Base-by-base conservation (phyloP, 1,140 invertebrate species). In the Trichonephila clavata region DNA sequence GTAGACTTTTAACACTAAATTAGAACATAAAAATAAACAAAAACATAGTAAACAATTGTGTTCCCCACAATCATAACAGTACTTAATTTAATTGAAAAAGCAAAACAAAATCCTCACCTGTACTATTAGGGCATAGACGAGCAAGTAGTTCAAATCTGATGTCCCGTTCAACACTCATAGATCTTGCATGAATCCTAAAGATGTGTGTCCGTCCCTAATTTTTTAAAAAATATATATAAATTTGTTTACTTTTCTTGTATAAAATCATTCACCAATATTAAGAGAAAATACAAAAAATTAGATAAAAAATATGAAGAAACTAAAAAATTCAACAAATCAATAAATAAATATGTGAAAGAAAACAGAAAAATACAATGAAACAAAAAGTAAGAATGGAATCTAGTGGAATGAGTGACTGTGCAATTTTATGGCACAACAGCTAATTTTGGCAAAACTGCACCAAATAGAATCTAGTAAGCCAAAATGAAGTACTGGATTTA, bases 111-210 rank as follows among this genome's bases (percentile, higher is more conserved):
- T 84, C 10, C 8, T 50, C 96, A 97, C 97, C 99, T 43, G 99
- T 99, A 90, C 98, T 99, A 95, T 99, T 99, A 0, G 99, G 99
- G 95, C 99, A 99, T 0, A 99, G 96, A 94, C 99, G 97, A 5
- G 99, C 99, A 10, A 99, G 96, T 80, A 99, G 96, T 96, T 99
- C 99, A 95, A 99, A 99, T 95, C 99, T 97, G 95, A 99, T 99
- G 95, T 99, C 99, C 93, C 99, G 97, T 95, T 99, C 99, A 20
- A 99, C 99, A 95, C 98, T 99, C 99, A 99, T 99, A 13, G 99
- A 99, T 39, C 99, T 97, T 5, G 99, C 99, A 96, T 99, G 99
- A 95, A 99, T 99, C 96, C 99, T 99, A 96, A 99, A 99, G 95
- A 99, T 99, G 95, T 99, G 99, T 14, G 98, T 98, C 89, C 99